A percentile compares a stretch with the other conserved stretches of the same genome.
These are phyloP conservation scores for Latheticus oryzae DNA, from an alignment of 2,888 invertebrate genomes.

Conservation along the genomic window DNA sequence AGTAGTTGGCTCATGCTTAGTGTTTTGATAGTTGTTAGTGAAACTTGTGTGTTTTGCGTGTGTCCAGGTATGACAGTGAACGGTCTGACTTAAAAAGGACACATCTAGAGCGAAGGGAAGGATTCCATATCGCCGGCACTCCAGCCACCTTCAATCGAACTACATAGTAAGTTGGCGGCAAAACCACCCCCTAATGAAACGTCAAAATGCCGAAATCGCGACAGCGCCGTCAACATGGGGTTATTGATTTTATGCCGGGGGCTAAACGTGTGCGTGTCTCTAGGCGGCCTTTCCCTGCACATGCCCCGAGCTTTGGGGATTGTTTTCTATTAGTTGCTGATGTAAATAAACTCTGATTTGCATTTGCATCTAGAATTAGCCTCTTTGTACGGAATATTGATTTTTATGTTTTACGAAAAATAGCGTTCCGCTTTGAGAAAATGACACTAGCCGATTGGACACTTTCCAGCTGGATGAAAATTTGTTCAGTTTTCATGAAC, in stretches of 20 bases:
- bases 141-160: conserved; percentile 16
- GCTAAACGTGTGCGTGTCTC: conserved; percentile 52
- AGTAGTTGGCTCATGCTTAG: conserved; percentile 44
- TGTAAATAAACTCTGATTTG: conserved; percentile 10
- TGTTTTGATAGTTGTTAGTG: conserved; percentile 44
- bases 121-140: conserved; percentile 14
- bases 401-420: no score
- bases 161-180: conserved; percentile 27
- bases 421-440: no score
- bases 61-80: conserved; percentile 45
- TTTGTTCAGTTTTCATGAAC: no score
- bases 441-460: no score
- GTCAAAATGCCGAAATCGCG: conserved; percentile 53
- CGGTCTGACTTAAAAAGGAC: conserved; percentile 31
- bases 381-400: conserved; percentile 12
- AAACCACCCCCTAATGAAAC: conserved; percentile 39
- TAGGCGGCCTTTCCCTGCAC: conserved; percentile 47
- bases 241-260: conserved; percentile 64
- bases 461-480: no score
- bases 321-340: conserved; percentile 12
- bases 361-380: conserved; percentile 5
- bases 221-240: conserved; percentile 60
- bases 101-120: conserved; percentile 5
- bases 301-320: conserved; percentile 22
- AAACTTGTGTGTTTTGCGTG: conserved; percentile 43